Evolutionary conservation across 2,113 vertebrate genomes (phyloP).

Genomic region (Rhineura floridana): DNA sequence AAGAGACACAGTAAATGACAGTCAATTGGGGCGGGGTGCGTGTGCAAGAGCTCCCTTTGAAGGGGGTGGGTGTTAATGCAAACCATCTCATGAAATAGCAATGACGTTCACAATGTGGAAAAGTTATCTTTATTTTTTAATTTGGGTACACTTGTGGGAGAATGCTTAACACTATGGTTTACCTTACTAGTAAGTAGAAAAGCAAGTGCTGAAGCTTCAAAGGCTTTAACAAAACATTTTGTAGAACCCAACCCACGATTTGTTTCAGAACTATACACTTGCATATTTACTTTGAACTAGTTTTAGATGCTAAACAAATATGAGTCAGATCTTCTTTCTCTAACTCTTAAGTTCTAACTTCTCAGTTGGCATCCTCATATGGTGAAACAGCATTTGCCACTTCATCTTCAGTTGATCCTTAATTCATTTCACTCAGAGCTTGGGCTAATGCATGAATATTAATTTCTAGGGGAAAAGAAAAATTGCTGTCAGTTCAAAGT

Average conservation of each 20-base stretch:
- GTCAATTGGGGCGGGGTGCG: no score
- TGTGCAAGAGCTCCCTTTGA: no score
- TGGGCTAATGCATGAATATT: constrained; percentile 56
- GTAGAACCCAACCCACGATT: neutral
- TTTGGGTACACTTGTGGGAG: neutral
- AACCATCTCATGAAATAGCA: no score
- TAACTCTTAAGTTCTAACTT: neutral
- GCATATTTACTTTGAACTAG: neutral
- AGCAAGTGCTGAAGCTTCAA: neutral
- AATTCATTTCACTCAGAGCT: constrained; percentile 53
- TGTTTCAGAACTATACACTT: constrained; percentile 21
- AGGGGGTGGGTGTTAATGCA: no score
- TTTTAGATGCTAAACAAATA: constrained; percentile 22
- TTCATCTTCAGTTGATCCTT: constrained; percentile 35
- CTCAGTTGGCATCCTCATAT: constrained; percentile 28
- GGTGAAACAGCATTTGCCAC: neutral
- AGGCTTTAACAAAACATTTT: neutral
- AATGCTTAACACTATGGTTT: neutral
- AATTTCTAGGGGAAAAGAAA: constrained; percentile 43
- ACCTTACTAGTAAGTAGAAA: neutral
- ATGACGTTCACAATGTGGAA: neutral
- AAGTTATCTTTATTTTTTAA: no score
- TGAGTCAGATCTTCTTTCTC: neutral
- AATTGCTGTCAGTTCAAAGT: neutral
- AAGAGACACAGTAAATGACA: no score